Base-by-base conservation (phyloP, 2,797 vertebrate species). In the Muscicapa comitata region DNA sequence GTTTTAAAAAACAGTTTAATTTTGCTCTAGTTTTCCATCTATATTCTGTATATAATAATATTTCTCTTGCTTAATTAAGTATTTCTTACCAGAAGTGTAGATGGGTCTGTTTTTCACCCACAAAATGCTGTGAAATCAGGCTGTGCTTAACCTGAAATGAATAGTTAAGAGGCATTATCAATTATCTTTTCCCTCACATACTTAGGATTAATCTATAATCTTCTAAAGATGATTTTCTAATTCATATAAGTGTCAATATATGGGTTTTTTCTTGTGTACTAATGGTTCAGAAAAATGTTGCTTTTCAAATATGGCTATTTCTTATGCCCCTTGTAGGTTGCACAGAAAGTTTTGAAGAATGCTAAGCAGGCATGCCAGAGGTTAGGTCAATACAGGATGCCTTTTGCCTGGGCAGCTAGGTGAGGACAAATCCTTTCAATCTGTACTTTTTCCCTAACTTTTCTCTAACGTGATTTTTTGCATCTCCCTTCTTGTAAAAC, bases 381-480 rank as follows among this genome's bases (percentile, higher is more conserved):
- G 91, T 98, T 99, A 91, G 99, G 99, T 74, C 99, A 99, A 94
- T 99, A 99, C 87, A 97, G 98, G 97, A 99, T 99, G 99, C 99
- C 99, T 17, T 99, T 99, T 84, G 99, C 99, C 40, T 99, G 99
- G 99, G 98, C 99, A 86, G 99, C 99, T 73, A 99, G 99, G 99
- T 99, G 97, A 96, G 87, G 68, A 67, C 19, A 43, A 53, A 35
- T 59, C 48, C 77, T 66, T 19, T 65, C 80, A 67, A 53, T 33
- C 16, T 38, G 4, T 67, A 3, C 10, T 37, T 86, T 70, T 37
- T 57, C 12, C 13, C 8, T 67, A 5, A 63, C 21, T 90, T 82
- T 53, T 29, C 28, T 78, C 71, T 51, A 29, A 47, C 17, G 2
- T 16, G 28, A 2, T 42, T 73, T 90, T 86, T 72, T 88, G 28